These are phyloP conservation scores for Eilema caniola DNA, from an alignment of 2,888 invertebrate species.

Conservation along the genomic window DNA sequence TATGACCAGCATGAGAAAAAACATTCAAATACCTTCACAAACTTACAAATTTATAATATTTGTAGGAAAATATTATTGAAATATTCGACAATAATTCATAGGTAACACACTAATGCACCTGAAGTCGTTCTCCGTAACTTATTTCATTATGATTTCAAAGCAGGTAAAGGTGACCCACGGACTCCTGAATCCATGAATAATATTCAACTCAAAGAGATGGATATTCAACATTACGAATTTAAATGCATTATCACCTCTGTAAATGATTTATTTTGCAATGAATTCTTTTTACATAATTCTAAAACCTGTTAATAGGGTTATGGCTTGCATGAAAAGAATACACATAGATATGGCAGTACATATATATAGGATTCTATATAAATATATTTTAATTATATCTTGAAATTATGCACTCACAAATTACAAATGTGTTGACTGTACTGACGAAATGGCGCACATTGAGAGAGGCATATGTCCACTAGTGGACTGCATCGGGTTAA, in stretches of 20 bases:
- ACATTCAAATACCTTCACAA: neutral
- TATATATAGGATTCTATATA: neutral
- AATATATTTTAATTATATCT: neutral
- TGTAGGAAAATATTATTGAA: neutral
- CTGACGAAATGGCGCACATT: too few relatives aligned
- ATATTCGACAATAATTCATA: neutral
- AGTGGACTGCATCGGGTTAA: too few relatives aligned
- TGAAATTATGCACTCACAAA: neutral
- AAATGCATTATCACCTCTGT: constrained; percentile 45
- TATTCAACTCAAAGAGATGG: constrained; percentile 42
- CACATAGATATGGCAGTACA: neutral
- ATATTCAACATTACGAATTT: constrained; percentile 31
- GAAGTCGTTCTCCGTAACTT: neutral
- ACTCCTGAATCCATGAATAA: constrained; percentile 46
- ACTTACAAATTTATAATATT: neutral
- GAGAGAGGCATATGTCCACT: too few relatives aligned
- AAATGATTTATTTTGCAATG: constrained; percentile 41
- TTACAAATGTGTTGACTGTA: neutral
- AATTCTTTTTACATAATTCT: neutral
- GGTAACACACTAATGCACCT: constrained; percentile 12
- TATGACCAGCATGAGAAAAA: too few relatives aligned
- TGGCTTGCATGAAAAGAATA: neutral
- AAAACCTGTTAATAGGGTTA: neutral
- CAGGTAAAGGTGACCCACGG: constrained; percentile 28
- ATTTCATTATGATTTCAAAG: constrained; percentile 24